These are phyloP conservation scores for Tetragnatha versicolor DNA, from an alignment of 1,140 invertebrate genomes.

Conservation along the genomic window DNA sequence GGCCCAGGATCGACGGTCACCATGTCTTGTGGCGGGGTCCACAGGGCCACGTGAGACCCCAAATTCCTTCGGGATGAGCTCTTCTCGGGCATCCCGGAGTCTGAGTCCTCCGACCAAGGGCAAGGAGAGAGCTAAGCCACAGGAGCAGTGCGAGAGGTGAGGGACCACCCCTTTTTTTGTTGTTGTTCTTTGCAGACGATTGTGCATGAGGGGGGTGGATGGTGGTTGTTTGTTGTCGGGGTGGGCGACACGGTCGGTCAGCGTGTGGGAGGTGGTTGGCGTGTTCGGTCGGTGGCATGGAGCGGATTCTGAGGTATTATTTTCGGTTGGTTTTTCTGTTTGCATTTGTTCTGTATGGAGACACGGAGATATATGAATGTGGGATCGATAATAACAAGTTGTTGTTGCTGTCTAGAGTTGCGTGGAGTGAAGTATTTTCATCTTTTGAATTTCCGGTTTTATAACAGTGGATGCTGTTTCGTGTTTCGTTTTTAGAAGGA, in stretches of 20 bases:
- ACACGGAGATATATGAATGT: too few relatives aligned
- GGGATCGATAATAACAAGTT: too few relatives aligned
- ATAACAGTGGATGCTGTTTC: too few relatives aligned
- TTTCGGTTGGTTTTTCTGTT: not conserved
- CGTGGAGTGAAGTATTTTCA: too few relatives aligned
- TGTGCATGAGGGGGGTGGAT: not conserved
- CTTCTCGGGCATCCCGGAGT: slow-evolving; percentile 31
- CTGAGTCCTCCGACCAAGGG: slow-evolving; percentile 33
- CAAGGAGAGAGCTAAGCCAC: slow-evolving; percentile 10
- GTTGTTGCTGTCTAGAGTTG: too few relatives aligned
- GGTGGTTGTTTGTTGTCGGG: slow-evolving; percentile 2
- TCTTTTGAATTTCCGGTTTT: too few relatives aligned
- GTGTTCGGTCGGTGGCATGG: too few relatives aligned
- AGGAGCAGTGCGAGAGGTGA: slow-evolving; percentile 50
- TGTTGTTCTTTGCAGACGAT: too few relatives aligned
- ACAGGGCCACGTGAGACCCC: not conserved
- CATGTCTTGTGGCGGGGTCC: not conserved
- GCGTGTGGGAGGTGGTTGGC: not conserved
- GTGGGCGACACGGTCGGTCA: not conserved
- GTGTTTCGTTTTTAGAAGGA: too few relatives aligned
- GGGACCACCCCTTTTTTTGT: too few relatives aligned
- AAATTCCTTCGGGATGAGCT: slow-evolving; percentile 8
- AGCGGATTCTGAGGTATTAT: not conserved
- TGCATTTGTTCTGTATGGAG: not conserved
- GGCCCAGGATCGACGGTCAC: too few relatives aligned